These are phyloP conservation scores for Eospalax fontanierii DNA, from an alignment of 2,797 vertebrate species.

Conservation along the genomic window DNA sequence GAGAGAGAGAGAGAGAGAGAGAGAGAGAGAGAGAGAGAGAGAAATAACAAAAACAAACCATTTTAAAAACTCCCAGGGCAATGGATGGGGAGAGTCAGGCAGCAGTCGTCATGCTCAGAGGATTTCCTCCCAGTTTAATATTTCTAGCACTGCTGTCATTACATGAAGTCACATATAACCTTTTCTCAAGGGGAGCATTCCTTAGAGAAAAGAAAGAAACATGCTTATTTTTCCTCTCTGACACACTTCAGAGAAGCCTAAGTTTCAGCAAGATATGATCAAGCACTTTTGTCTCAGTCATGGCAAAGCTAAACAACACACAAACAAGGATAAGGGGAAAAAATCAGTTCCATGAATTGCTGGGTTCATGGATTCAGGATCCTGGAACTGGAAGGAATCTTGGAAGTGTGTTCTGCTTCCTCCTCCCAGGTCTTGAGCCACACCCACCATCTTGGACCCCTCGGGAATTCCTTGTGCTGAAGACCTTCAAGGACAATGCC, in stretches of 20 bases:
- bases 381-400: not conserved
- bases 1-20: no score
- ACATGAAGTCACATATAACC: not conserved
- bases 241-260: not conserved
- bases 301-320: not conserved
- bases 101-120: no score
- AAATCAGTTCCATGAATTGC: not conserved
- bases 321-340: not conserved
- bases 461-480: not conserved
- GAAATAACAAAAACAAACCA: no score
- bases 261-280: not conserved
- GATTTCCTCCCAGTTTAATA: not conserved
- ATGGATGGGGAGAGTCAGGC: not conserved
- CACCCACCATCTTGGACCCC: conserved; percentile 21
- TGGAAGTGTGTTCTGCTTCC: not conserved
- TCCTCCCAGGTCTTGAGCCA: not conserved
- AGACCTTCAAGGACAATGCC: conserved; percentile 63
- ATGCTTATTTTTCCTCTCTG: not conserved
- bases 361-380: not conserved
- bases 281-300: not conserved
- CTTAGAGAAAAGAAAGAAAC: not conserved
- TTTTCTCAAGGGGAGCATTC: conserved; percentile 42
- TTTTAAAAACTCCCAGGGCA: not conserved
- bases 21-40: no score
- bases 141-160: not conserved